These are phyloP conservation scores for Campylomormyrus numenius DNA, from an alignment of 2,113 vertebrate genomes.

Conservation along the genomic window DNA sequence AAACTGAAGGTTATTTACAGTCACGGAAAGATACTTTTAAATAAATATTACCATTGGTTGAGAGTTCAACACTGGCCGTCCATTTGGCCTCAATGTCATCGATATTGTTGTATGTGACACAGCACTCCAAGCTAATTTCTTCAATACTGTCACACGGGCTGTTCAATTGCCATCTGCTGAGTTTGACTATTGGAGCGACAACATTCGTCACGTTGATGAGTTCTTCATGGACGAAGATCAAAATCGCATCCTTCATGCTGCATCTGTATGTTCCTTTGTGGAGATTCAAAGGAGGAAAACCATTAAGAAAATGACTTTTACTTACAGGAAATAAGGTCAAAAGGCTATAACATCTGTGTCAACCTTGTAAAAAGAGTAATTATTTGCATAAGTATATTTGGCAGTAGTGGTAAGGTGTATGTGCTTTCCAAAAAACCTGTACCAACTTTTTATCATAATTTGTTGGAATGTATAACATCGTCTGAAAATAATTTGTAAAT, in stretches of 20 bases:
- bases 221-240: not conserved
- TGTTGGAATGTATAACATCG: not conserved
- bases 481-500: not conserved
- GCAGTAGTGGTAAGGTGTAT: not conserved
- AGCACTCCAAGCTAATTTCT: not conserved
- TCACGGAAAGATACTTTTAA: not conserved
- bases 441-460: not conserved
- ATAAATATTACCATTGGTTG: not conserved
- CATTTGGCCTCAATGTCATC: not conserved
- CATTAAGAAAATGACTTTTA: not conserved
- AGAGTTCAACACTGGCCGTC: not conserved
- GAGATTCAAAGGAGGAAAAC: not conserved
- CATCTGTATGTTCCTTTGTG: not conserved
- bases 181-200: not conserved
- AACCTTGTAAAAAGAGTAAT: not conserved
- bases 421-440: not conserved
- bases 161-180: not conserved
- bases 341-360: not conserved
- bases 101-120: not conserved
- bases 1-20: not conserved
- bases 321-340: not conserved
- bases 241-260: not conserved
- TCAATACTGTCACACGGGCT: not conserved
- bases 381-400: not conserved
- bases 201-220: not conserved